Conservation (phyloP, 1,140 invertebrate species). For the Paralvinella palmiformis region DNA sequence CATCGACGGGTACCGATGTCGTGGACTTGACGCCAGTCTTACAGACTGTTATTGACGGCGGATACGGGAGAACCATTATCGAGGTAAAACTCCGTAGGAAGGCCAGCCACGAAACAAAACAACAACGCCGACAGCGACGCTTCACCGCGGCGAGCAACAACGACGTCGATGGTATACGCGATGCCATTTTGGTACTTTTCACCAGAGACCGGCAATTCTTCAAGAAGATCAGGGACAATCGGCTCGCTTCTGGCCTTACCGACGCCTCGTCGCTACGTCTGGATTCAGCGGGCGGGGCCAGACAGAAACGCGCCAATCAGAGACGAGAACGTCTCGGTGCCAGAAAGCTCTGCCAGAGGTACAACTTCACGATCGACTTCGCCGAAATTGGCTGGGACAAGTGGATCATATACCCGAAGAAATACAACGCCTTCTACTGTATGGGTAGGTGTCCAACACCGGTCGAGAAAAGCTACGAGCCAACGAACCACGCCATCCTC, state of each 20-base stretch:
- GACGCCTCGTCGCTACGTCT: background rate
- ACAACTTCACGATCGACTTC: slow-evolving; percentile 68
- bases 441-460: slow-evolving; percentile 88
- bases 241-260: background rate
- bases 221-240: background rate
- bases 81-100: background rate
- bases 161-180: background rate
- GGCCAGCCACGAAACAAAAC: background rate
- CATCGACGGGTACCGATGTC: background rate
- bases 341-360: background rate
- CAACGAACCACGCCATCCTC: slow-evolving; percentile 96
- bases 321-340: background rate
- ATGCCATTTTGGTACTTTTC: slow-evolving; percentile 3
- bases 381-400: slow-evolving; percentile 92
- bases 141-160: background rate
- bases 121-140: background rate
- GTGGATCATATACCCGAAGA: slow-evolving; percentile 96
- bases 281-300: background rate
- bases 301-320: background rate
- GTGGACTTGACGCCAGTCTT: background rate
- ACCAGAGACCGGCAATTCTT: background rate
- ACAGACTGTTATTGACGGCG: background rate
- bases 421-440: slow-evolving; percentile 91
- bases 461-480: slow-evolving; percentile 80
- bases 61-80: background rate